Conservation (phyloP, 1,140 invertebrate genomes). For the Steinernema feltiae region DNA sequence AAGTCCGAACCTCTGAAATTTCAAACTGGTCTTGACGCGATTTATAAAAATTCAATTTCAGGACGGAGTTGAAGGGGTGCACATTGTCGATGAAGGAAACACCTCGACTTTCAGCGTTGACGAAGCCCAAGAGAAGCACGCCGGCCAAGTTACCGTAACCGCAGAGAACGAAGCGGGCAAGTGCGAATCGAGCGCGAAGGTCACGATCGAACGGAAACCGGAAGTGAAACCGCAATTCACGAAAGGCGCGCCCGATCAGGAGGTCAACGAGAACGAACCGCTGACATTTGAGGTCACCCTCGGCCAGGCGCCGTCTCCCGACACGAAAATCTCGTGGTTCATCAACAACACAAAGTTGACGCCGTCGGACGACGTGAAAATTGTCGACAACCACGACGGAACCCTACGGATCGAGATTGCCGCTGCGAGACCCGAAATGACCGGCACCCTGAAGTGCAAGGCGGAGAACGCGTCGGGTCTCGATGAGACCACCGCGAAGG, state of each 20-base stretch:
- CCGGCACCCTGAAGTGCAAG: conserved; percentile 78
- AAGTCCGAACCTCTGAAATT: background rate
- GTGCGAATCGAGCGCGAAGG: conserved; percentile 33
- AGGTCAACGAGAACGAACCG: conserved; percentile 41
- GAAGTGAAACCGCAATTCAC: conserved; percentile 29
- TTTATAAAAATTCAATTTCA: too few species aligned
- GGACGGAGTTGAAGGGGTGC: conserved; percentile 46
- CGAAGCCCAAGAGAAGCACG: conserved; percentile 32
- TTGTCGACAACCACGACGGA: conserved; percentile 39
- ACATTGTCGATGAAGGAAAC: conserved; percentile 40
- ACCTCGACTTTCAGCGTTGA: conserved; percentile 40
- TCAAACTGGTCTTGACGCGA: background rate
- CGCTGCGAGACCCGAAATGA: conserved; percentile 78
- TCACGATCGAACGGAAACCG: conserved; percentile 19
- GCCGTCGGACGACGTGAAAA: conserved; percentile 18
- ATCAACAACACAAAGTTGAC: conserved; percentile 40
- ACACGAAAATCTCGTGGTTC: conserved; percentile 42
- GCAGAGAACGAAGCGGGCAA: conserved; percentile 51
- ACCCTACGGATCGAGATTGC: conserved; percentile 77
- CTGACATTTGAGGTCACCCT: conserved; percentile 30
- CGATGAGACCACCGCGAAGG: conserved; percentile 24
- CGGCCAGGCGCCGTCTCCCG: conserved; percentile 25
- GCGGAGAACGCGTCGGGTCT: conserved; percentile 67
- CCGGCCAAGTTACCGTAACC: conserved; percentile 35
- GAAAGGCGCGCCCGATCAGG: conserved; percentile 30